Evolutionary conservation across 2,797 vertebrate genomes (phyloP), one percentile per base, ranked within the genome.

Genomic region (Lutra lutra): DNA sequence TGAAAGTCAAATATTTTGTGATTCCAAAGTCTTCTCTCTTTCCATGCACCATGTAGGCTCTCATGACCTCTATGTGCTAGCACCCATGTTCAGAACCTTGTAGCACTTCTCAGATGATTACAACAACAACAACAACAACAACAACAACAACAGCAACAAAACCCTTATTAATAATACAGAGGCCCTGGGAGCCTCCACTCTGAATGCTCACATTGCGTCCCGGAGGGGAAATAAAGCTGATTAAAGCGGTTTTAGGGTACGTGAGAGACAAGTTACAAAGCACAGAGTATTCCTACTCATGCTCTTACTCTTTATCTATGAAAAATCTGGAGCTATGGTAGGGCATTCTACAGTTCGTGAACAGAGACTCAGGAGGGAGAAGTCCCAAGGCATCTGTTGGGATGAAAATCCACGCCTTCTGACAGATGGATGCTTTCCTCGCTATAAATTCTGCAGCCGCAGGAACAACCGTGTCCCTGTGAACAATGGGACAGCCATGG

Each of bases 401-500:
- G 46, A 25, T 32, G 14, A 54, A 77, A 87, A 23, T 56, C 38
- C 46, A 56, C 7, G 8, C 35, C 72, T 86, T 72, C 58, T 13
- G 18, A 62, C 5, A 62, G 35, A 12, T 17, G 1, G 48, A 25
- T 56, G 29, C n/a, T n/a, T 95, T 94, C 66, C 35, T 66, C 35
- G 46, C 20, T 29, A 2, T 15, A n/a, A 54, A 5, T 35, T 77
- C 40, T 13, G 23, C 17, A 86, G 32, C 12, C 2, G 1, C 20
- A 51, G 62, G n/a, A 20, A 20, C 15, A 13, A 3, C 43, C 0
- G 17, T 23, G 60, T 70, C 0, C 20, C 35, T 1, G 12, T 5
- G 66, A 48, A 27, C 3, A 2, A 21, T 32, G 11, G 7, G 68
- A 25, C 0, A 0, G 62, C n/a, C 18, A 3, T 1, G 2, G 15